These are phyloP conservation scores for Pharmacophagus antenor DNA, from an alignment of 2,888 invertebrate species.

Conservation along the genomic window DNA sequence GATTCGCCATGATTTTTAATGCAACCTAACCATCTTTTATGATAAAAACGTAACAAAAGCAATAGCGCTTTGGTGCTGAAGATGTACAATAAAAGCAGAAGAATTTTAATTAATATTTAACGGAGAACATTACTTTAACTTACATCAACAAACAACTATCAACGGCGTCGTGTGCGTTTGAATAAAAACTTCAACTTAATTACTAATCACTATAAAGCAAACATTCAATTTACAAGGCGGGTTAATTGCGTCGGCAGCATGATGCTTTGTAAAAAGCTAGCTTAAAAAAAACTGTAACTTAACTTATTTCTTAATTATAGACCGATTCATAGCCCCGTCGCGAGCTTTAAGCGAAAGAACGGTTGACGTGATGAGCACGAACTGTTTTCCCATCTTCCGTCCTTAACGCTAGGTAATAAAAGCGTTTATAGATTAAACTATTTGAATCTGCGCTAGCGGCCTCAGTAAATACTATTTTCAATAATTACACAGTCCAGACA, in stretches of 20 bases:
- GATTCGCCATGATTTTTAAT: constrained; percentile 11
- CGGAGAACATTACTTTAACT: constrained; percentile 56
- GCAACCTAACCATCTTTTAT: constrained; percentile 4
- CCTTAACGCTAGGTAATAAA: constrained; percentile 44
- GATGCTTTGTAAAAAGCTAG: constrained; percentile 74
- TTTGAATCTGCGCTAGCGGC: constrained; percentile 40
- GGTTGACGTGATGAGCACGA: constrained; percentile 52
- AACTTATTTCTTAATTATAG: constrained; percentile 81
- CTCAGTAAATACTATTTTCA: constrained; percentile 71
- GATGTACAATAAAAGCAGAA: constrained; percentile 37
- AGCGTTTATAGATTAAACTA: constrained; percentile 40
- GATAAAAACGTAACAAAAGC: constrained; percentile 20
- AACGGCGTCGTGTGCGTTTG: constrained; percentile 58
- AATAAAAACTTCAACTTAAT: constrained; percentile 74
- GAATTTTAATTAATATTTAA: constrained; percentile 58
- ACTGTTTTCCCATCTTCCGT: constrained; percentile 36
- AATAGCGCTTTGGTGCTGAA: constrained; percentile 29
- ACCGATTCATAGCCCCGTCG: constrained; percentile 75
- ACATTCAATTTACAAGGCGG: constrained; percentile 81
- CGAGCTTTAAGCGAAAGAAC: constrained; percentile 58
- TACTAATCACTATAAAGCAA: constrained; percentile 80
- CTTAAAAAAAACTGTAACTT: constrained; percentile 78
- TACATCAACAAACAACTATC: constrained; percentile 61
- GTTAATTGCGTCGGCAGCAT: constrained; percentile 75
- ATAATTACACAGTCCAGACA: constrained; percentile 75